These are phyloP conservation scores for Leptopilina boulardi DNA, from an alignment of 1,140 invertebrate genomes.

Conservation along the genomic window DNA sequence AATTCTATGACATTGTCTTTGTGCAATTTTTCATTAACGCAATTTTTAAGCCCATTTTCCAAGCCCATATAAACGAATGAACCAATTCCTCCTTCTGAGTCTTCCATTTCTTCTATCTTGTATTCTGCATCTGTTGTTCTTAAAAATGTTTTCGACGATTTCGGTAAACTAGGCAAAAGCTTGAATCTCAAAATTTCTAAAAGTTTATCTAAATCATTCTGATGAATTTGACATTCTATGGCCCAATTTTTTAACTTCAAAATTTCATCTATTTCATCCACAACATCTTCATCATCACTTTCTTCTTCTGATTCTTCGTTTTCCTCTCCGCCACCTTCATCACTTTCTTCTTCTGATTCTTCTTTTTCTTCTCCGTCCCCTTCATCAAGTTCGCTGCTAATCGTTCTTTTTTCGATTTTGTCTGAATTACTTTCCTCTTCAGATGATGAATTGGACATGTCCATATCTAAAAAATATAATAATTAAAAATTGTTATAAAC, in stretches of 20 bases:
- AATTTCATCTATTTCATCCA: neutral
- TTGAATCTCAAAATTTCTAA: constrained; percentile 14
- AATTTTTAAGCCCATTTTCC: constrained; percentile 19
- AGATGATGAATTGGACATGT: too few species aligned
- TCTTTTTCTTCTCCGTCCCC: too few species aligned
- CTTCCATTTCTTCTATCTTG: constrained; percentile 22
- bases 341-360: too few species aligned
- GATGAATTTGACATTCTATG: neutral
- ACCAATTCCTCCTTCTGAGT: constrained; percentile 3
- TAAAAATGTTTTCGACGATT: constrained; percentile 27
- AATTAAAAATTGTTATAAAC: too few species aligned
- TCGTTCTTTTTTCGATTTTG: too few species aligned
- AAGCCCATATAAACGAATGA: constrained; percentile 24
- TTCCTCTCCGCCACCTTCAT: neutral
- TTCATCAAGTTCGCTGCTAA: too few species aligned
- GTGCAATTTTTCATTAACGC: constrained; percentile 24
- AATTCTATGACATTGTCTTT: constrained; percentile 9
- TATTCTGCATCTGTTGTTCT: neutral
- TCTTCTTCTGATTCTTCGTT: neutral
- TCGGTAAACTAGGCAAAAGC: constrained; percentile 5
- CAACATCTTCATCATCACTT: neutral
- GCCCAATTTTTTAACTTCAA: neutral
- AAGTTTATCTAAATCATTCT: constrained; percentile 4
- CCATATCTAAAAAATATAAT: too few species aligned
- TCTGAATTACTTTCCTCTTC: too few species aligned